These are phyloP conservation scores for Drosophila cognata DNA, from an alignment of 2,888 invertebrate genomes.

Conservation along the genomic window DNA sequence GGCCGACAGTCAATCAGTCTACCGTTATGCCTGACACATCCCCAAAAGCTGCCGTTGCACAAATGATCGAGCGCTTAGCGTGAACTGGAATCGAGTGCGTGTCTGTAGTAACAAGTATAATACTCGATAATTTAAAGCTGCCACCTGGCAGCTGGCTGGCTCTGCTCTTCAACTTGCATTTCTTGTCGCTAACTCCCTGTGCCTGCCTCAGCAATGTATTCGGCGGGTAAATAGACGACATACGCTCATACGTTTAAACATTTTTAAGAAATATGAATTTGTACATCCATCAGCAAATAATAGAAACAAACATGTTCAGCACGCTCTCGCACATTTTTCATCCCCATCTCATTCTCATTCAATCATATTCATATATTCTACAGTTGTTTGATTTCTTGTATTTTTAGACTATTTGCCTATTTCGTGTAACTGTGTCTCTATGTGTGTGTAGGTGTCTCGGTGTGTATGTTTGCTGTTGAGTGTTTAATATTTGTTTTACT, in stretches of 20 bases:
- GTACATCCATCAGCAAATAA: slow-evolving; percentile 17
- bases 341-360: slow-evolving; percentile 9
- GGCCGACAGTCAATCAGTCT: slow-evolving; percentile 35
- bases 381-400: slow-evolving; percentile 28
- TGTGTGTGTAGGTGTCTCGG: slow-evolving; percentile 4
- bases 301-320: slow-evolving; percentile 21
- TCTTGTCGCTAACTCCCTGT: slow-evolving; percentile 30
- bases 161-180: slow-evolving; percentile 35
- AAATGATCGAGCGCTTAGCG: slow-evolving; percentile 48
- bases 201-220: slow-evolving; percentile 73
- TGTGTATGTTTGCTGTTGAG: slow-evolving; percentile 1
- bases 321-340: slow-evolving; percentile 11
- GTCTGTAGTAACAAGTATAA: slow-evolving; percentile 36
- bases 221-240: slow-evolving; percentile 81
- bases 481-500: slow-evolving; percentile 11
- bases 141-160: slow-evolving; percentile 20
- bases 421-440: slow-evolving; percentile 10
- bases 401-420: slow-evolving; percentile 36
- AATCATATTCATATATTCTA: slow-evolving; percentile 35
- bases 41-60: slow-evolving; percentile 35
- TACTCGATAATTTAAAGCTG: slow-evolving; percentile 32
- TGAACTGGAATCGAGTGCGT: slow-evolving; percentile 48
- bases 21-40: slow-evolving; percentile 59
- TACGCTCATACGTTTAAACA: slow-evolving; percentile 9
- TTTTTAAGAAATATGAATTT: slow-evolving; percentile 2